Conservation (phyloP, 2,113 vertebrate species). For the Drymodes brunneopygia region DNA sequence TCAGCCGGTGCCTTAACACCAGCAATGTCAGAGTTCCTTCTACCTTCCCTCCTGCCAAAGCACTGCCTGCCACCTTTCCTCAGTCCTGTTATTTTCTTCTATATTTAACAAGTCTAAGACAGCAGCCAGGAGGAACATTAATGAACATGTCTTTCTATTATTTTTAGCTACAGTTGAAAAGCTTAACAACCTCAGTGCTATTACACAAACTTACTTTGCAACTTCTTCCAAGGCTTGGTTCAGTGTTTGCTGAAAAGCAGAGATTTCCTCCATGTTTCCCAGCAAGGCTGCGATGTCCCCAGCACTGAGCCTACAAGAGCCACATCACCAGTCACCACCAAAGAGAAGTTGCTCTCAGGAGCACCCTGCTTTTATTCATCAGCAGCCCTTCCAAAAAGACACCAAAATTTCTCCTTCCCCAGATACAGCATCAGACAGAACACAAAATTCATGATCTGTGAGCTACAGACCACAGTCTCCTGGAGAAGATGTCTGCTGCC, state of each 20-base stretch:
- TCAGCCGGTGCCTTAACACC: neutral
- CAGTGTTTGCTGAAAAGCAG: conserved; percentile 89
- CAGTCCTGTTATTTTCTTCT: neutral
- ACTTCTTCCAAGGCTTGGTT: conserved; percentile 91
- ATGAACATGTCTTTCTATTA: neutral
- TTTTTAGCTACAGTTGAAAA: conserved; percentile 1
- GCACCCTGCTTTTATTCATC: neutral
- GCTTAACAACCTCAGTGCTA: neutral
- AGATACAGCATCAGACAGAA: neutral
- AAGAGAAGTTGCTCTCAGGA: neutral
- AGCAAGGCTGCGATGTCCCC: conserved; percentile 81
- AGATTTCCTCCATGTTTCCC: conserved; percentile 94
- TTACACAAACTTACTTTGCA: conserved; percentile 80
- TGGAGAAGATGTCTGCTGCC: neutral
- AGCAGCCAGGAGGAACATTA: neutral
- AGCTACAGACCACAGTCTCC: neutral
- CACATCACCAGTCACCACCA: neutral
- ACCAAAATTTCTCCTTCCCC: neutral
- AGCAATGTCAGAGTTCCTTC: neutral
- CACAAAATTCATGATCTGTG: neutral
- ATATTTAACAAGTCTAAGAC: neutral
- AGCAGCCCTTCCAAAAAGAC: neutral
- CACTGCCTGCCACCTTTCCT: neutral
- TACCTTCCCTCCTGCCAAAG: neutral
- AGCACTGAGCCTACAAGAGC: conserved; percentile 77